Conservation (phyloP, 2,888 invertebrate species). For the Drosophila paracracens region DNA sequence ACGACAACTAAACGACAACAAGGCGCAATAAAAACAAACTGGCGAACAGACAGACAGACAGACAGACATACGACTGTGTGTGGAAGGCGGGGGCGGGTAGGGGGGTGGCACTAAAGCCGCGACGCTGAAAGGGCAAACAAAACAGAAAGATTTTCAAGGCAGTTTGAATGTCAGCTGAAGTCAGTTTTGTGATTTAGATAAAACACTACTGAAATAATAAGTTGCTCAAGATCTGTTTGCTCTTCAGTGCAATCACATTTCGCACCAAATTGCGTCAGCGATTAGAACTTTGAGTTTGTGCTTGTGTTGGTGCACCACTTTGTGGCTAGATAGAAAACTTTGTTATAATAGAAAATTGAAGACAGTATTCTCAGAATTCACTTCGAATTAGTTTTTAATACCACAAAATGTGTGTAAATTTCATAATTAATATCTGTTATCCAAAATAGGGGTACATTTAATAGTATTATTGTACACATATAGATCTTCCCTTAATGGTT, state of each 20-base stretch:
- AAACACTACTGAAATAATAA: slow-evolving; percentile 38
- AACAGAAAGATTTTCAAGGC: slow-evolving; percentile 44
- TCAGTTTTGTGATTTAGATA: slow-evolving; percentile 70
- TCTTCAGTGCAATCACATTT: slow-evolving; percentile 35
- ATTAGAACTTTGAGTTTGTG: slow-evolving; percentile 22
- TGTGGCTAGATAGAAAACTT: not conserved
- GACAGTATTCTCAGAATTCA: not conserved
- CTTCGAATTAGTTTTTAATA: not conserved
- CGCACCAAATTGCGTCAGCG: slow-evolving; percentile 48
- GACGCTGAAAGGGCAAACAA: slow-evolving; percentile 60
- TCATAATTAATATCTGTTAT: not conserved
- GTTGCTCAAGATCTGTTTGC: slow-evolving; percentile 23
- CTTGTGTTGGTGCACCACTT: not conserved
- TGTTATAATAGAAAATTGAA: not conserved
- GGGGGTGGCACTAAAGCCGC: slow-evolving; percentile 2
- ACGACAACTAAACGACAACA: slow-evolving; percentile 60
- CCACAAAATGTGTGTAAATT: not conserved
- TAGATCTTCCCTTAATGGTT: not conserved
- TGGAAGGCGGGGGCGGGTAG: not conserved
- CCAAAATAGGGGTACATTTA: not conserved
- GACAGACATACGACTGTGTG: slow-evolving; percentile 5
- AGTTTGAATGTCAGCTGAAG: slow-evolving; percentile 59
- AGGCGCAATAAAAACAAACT: slow-evolving; percentile 67
- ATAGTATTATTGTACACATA: not conserved
- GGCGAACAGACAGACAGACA: slow-evolving; percentile 18